Evolutionary conservation across 2,113 vertebrate genomes (phyloP), one percentile per base, ranked within the genome.

Genomic region (Ophthalmolycus amberensis): DNA sequence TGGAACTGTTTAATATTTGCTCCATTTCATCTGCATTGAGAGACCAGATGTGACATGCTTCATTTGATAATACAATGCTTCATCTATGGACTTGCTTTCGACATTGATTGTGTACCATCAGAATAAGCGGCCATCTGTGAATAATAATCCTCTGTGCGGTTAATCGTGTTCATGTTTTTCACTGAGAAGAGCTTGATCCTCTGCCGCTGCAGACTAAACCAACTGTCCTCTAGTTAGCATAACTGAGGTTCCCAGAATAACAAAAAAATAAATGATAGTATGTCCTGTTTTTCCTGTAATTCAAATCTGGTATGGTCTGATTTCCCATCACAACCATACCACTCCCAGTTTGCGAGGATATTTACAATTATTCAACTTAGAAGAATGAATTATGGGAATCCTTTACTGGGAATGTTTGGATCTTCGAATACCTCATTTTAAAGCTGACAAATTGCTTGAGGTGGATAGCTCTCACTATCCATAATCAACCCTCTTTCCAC

Each of bases 381-480:
- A 72, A 60, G 71, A 63, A 79, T 84, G 60, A 92, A 80, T 86
- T 71, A 89, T 88, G 50, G n/a, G 63, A 80, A 82, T 85, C 62
- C 48, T 90, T 84, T 89, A 80, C 86, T 85, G 84, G 87, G 88
- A 87, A 88, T 81, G 84, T 85, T 86, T 90, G 85, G 85, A 88
- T 82, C 56, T 86, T 66, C 8, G 8, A 90, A 75, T 70, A 67
- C 72, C 79, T 84, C 79, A 63, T 90, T 75, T 89, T 88, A 87
- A 91, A 91, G 75, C 87, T 86, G 80, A 87, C 86, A 89, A 89
- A 90, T 90, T 91, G 86, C 83, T 88, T 88, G 87, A 92, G 89
- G 76, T 80, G 82, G 76, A 89, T 83, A 77, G 78, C 74, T 85
- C 81, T 90, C 82, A 89, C 91, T 89, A 86, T 91, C 84, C 88